Evolutionary conservation across 2,888 invertebrate genomes (phyloP).

Genomic region (Argynnis bischoffii): DNA sequence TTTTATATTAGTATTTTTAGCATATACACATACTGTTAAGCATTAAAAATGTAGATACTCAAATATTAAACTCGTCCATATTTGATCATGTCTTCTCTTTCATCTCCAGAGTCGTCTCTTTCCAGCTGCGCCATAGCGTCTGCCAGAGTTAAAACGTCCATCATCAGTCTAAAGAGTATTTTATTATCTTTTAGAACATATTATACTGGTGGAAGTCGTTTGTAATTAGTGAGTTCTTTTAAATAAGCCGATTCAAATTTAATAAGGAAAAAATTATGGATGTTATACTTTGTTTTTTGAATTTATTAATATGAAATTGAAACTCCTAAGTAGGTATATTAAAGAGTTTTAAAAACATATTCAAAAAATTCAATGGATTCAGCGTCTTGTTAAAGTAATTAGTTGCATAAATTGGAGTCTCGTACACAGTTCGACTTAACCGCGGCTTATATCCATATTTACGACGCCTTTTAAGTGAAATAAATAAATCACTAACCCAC

Average conservation of each 20-base stretch:
- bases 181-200: slow-evolving; percentile 38
- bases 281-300: neutral
- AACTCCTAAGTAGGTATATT: neutral
- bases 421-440: slow-evolving; percentile 23
- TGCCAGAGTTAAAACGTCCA: slow-evolving; percentile 47
- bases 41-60: slow-evolving; percentile 8
- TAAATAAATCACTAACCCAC: slow-evolving; percentile 68
- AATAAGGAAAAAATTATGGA: slow-evolving; percentile 10
- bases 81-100: slow-evolving; percentile 43
- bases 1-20: too few species aligned
- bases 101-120: slow-evolving; percentile 44
- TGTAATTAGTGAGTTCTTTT: slow-evolving; percentile 9
- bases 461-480: slow-evolving; percentile 71
- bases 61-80: slow-evolving; percentile 29
- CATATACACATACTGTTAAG: neutral
- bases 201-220: slow-evolving; percentile 19
- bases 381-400: slow-evolving; percentile 32
- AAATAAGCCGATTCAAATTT: slow-evolving; percentile 8
- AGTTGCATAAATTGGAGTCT: slow-evolving; percentile 38
- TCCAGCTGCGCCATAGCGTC: slow-evolving; percentile 68
- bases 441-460: slow-evolving; percentile 49
- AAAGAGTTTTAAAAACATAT: neutral
- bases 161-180: slow-evolving; percentile 36
- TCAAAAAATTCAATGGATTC: slow-evolving; percentile 24
- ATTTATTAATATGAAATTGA: too few species aligned